These are phyloP conservation scores for Fragum fragum DNA, from an alignment of 2,888 invertebrate species.

Conservation along the genomic window DNA sequence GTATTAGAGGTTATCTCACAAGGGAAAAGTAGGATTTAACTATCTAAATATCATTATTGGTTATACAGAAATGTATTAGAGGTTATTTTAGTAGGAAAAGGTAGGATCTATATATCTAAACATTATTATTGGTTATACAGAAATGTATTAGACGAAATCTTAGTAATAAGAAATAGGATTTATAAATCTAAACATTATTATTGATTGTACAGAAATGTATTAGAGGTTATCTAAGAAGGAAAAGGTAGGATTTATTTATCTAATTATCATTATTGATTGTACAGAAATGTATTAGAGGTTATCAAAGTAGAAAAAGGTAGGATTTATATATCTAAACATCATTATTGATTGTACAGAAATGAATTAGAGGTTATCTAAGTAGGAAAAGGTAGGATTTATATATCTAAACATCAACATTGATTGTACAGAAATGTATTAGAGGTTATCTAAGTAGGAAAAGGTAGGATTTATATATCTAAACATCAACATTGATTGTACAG, in stretches of 20 bases:
- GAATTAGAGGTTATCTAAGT: background rate
- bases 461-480: background rate
- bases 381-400: background rate
- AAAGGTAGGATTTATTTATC: no score
- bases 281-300: background rate
- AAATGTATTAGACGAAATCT: background rate
- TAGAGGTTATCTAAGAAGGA: background rate
- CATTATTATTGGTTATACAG: background rate
- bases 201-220: conserved; percentile 2
- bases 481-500: no score
- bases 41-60: no score
- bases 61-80: background rate
- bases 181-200: no score
- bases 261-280: no score
- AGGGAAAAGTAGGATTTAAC: no score
- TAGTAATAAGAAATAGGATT: background rate
- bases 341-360: no score
- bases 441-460: background rate
- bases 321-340: conserved; percentile 66
- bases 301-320: background rate
- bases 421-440: background rate
- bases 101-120: no score
- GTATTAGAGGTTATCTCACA: background rate
- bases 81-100: background rate
- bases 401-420: no score